A percentile compares a stretch with the other conserved stretches of the same genome.
These are phyloP conservation scores for Theocolax elegans DNA, from an alignment of 1,140 invertebrate species.

Conservation along the genomic window DNA sequence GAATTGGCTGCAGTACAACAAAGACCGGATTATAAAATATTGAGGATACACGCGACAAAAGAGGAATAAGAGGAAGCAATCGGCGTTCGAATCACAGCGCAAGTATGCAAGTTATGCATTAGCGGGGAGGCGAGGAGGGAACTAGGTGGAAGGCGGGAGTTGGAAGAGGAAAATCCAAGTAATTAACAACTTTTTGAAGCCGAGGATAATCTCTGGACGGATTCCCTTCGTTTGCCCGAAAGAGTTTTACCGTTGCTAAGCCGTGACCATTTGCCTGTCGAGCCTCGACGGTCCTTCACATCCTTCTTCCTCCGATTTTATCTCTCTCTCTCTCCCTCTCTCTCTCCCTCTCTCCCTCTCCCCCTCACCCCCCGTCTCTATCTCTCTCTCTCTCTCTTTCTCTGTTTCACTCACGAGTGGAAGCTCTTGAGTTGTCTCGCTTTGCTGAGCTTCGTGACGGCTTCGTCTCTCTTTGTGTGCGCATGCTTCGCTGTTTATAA, in stretches of 20 bases:
- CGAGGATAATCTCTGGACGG: slow-evolving; percentile 66
- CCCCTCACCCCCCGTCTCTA: no score
- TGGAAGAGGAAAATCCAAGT: slow-evolving; percentile 64
- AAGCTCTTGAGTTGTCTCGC: slow-evolving; percentile 26
- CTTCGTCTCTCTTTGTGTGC: slow-evolving; percentile 43
- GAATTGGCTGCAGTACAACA: no score
- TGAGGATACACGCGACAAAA: no score
- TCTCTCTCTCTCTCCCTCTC: not conserved
- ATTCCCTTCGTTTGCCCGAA: slow-evolving; percentile 68
- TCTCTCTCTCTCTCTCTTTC: not conserved
- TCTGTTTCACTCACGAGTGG: not conserved
- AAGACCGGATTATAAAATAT: no score
- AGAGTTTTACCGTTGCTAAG: slow-evolving; percentile 66
- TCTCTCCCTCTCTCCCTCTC: not conserved
- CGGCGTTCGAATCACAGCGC: not conserved
- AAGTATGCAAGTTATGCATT: slow-evolving; percentile 29
- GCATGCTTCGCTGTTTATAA: slow-evolving; percentile 58
- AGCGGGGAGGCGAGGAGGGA: not conserved
- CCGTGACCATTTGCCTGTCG: slow-evolving; percentile 66
- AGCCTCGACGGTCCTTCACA: slow-evolving; percentile 47
- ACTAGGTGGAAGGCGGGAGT: not conserved
- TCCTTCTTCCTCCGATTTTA: slow-evolving; percentile 18
- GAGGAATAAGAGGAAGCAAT: no score
- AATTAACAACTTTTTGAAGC: slow-evolving; percentile 70
- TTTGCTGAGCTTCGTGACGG: slow-evolving; percentile 18